Evolutionary conservation across 2,888 invertebrate genomes (phyloP).

Genomic region (Perithous albicinctus): DNA sequence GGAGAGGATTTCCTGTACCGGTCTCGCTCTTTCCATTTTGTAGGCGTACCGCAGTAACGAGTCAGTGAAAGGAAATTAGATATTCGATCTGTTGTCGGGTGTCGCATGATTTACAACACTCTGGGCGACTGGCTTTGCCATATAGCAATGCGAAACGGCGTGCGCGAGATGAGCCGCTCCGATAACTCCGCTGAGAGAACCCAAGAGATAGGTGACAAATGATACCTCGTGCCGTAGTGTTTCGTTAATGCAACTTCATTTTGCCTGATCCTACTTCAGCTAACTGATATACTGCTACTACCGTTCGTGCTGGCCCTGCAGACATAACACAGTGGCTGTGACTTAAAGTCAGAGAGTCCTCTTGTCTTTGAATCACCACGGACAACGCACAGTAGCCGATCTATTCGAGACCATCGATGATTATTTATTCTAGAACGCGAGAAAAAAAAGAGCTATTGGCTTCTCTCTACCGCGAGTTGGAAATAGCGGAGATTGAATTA

Average conservation of each 20-base stretch:
- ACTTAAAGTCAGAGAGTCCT: slow-evolving; percentile 10
- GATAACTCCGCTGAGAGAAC: slow-evolving; percentile 71
- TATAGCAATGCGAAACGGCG: slow-evolving; percentile 54
- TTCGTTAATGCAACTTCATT: slow-evolving; percentile 77
- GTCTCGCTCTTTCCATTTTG: slow-evolving; percentile 40
- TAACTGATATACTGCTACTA: slow-evolving; percentile 19
- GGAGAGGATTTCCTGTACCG: slow-evolving; percentile 50
- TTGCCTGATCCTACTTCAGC: slow-evolving; percentile 48
- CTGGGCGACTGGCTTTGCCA: slow-evolving; percentile 49
- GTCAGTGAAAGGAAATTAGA: slow-evolving; percentile 74
- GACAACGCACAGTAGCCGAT: neutral
- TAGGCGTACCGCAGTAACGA: slow-evolving; percentile 63
- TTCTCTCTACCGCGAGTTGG: neutral
- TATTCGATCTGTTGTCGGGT: slow-evolving; percentile 78
- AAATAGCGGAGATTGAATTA: slow-evolving; percentile 6
- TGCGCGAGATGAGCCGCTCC: slow-evolving; percentile 62
- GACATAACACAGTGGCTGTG: neutral
- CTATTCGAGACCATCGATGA: slow-evolving; percentile 4
- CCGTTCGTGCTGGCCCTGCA: neutral
- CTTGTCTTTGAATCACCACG: slow-evolving; percentile 30
- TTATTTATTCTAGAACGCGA: slow-evolving; percentile 10
- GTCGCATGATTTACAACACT: slow-evolving; percentile 79
- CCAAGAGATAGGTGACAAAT: slow-evolving; percentile 77
- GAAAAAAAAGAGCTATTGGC: slow-evolving; percentile 23
- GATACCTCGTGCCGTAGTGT: slow-evolving; percentile 71